Evolutionary conservation across 1,140 invertebrate species (phyloP).

Genomic region (Triops longicaudatus): DNA sequence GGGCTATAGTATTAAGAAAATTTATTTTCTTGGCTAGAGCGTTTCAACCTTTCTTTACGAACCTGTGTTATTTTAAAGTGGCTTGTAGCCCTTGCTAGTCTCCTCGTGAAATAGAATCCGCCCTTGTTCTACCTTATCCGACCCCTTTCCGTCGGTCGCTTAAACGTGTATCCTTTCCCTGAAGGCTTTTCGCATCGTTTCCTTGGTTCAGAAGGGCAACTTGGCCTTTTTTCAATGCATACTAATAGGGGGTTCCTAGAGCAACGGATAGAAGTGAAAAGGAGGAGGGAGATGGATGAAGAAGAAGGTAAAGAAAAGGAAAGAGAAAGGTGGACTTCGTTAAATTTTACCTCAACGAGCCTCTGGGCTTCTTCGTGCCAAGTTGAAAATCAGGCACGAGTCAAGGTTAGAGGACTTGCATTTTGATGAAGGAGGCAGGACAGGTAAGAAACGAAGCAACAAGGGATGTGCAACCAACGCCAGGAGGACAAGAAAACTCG

Average conservation of each 20-base stretch:
- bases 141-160: neutral
- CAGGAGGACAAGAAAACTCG: neutral
- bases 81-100: neutral
- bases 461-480: neutral
- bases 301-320: neutral
- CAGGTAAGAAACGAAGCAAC: constrained; percentile 6
- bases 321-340: neutral
- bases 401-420: neutral
- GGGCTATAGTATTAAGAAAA: no score
- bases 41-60: no score
- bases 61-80: no score
- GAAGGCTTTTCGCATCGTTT: neutral
- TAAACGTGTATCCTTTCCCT: neutral
- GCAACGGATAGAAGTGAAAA: neutral
- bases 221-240: constrained; percentile 6
- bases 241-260: neutral
- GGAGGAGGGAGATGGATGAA: neutral
- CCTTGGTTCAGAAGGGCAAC: neutral
- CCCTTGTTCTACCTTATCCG: neutral
- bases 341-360: neutral
- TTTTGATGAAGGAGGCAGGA: neutral
- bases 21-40: no score
- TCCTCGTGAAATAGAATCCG: neutral
- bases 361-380: neutral
- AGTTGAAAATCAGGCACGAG: constrained; percentile 14